Evolutionary conservation across 2,797 vertebrate genomes (phyloP).

Genomic region (Anguilla obscura): DNA sequence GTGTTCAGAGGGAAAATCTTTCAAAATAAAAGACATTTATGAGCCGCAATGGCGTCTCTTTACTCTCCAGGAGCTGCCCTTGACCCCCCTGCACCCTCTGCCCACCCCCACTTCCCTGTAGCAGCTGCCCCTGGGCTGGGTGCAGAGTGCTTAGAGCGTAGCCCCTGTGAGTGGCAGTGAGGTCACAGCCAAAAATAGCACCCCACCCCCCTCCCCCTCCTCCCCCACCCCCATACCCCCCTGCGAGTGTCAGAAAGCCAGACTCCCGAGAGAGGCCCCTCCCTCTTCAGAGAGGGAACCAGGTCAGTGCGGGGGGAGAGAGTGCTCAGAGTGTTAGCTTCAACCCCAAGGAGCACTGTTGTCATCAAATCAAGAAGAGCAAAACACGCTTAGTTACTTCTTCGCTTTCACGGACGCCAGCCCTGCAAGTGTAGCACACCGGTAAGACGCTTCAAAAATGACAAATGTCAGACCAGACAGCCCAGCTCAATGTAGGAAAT

Average conservation of each 20-base stretch:
- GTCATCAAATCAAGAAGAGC: conserved; percentile 12
- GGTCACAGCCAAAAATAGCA: conserved; percentile 88
- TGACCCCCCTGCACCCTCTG: conserved; percentile 22
- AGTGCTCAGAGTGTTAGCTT: conserved; percentile 46
- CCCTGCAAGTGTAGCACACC: neutral
- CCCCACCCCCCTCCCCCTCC: conserved; percentile 71
- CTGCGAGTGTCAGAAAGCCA: conserved; percentile 67
- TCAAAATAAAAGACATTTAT: neutral
- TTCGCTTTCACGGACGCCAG: neutral
- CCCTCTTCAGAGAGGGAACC: conserved; percentile 61
- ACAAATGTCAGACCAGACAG: neutral
- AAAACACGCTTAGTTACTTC: neutral
- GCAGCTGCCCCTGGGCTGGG: conserved; percentile 51
- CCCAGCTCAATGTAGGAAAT: neutral
- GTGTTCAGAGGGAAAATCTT: neutral
- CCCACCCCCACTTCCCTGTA: conserved; percentile 19
- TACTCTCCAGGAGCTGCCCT: conserved; percentile 17
- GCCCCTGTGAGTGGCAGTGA: conserved; percentile 67
- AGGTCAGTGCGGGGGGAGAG: conserved; percentile 40
- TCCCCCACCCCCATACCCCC: conserved; percentile 51
- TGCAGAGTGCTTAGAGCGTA: conserved; percentile 52
- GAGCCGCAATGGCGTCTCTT: neutral
- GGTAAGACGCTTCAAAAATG: conserved; percentile 18
- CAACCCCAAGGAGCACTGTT: conserved; percentile 41
- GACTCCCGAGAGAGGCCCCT: conserved; percentile 58